These are phyloP conservation scores for Balanococcus diminutus DNA, from an alignment of 2,888 invertebrate species.

Conservation along the genomic window DNA sequence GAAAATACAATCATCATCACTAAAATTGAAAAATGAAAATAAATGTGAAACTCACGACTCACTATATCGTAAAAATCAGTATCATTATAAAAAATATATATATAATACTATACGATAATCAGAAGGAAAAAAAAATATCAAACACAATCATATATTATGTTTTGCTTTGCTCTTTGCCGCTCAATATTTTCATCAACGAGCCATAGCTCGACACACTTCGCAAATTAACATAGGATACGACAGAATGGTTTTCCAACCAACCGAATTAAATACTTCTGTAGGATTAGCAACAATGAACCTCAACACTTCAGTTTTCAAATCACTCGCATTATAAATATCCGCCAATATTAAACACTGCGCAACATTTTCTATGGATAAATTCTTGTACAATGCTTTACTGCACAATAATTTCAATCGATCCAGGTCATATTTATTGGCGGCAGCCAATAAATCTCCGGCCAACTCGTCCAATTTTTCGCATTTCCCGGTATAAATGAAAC, in stretches of 20 bases:
- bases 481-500: background rate
- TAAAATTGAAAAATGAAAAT: no score
- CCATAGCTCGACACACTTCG: conserved; percentile 97
- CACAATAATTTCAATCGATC: background rate
- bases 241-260: conserved; percentile 98
- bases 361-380: background rate
- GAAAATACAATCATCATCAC: no score
- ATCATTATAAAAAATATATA: no score
- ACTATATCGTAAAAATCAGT: no score
- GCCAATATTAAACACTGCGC: background rate
- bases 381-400: background rate
- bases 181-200: conserved; percentile 96
- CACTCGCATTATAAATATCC: conserved; percentile 61
- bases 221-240: conserved; percentile 97
- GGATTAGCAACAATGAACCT: conserved; percentile 99
- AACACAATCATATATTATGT: no score
- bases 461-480: background rate
- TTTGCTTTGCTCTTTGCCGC: no score
- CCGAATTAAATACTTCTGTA: conserved; percentile 97
- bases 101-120: no score
- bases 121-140: no score
- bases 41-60: no score
- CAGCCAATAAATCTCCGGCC: background rate
- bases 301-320: conserved; percentile 97
- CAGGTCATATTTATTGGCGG: background rate